Evolutionary conservation across 2,113 vertebrate genomes (phyloP).

Genomic region (Bubalus kerabau): DNA sequence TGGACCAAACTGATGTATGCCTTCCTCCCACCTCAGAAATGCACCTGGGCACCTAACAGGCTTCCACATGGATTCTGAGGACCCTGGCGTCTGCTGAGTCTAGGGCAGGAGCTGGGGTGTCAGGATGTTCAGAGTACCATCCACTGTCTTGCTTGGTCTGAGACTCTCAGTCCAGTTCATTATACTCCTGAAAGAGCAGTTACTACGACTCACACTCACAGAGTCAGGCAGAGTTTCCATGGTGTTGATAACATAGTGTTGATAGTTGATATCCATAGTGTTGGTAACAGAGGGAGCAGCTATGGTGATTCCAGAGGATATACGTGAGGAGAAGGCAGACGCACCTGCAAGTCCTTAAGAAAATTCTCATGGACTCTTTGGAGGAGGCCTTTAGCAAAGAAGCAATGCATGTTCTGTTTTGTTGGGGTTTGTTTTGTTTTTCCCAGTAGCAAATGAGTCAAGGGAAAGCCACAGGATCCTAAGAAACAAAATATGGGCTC

Average conservation of each 20-base stretch:
- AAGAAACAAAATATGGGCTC: background rate
- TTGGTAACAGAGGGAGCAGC: background rate
- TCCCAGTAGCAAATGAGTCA: background rate
- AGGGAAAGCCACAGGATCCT: background rate
- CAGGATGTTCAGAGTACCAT: background rate
- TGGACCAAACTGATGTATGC: background rate
- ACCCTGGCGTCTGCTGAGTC: too few species aligned
- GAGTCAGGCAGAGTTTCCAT: background rate
- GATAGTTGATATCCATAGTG: too few species aligned
- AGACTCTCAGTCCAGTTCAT: background rate
- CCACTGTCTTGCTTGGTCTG: accelerated
- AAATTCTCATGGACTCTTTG: background rate
- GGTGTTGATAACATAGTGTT: background rate
- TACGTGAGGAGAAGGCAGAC: background rate
- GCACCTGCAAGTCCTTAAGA: background rate
- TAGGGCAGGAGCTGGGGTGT: background rate
- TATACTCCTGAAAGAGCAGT: background rate
- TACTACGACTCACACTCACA: background rate
- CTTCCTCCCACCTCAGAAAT: background rate
- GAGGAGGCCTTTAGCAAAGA: background rate
- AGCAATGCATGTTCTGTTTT: background rate
- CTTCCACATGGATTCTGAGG: background rate
- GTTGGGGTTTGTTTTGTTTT: background rate
- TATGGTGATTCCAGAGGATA: background rate
- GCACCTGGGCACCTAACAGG: background rate